These are phyloP conservation scores for Drosophila algonquin DNA, from an alignment of 2,888 invertebrate genomes.

Conservation along the genomic window DNA sequence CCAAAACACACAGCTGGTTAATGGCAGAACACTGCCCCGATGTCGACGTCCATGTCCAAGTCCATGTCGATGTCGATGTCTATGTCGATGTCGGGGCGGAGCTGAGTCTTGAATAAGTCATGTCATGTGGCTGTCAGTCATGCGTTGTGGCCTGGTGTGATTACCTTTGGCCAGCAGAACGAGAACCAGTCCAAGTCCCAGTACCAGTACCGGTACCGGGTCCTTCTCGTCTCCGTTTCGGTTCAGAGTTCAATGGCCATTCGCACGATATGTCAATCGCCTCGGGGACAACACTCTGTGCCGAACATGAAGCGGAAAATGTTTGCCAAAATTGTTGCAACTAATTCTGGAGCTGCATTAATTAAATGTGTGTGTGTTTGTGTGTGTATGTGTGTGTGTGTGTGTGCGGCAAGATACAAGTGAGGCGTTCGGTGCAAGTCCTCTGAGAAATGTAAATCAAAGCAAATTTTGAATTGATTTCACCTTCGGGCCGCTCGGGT, in stretches of 20 bases:
- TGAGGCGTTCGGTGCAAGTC: too few species aligned
- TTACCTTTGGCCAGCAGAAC: conserved; percentile 47
- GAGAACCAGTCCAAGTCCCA: too few species aligned
- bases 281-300: conserved; percentile 18
- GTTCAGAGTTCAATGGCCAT: conserved; percentile 49
- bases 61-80: neutral
- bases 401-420: too few species aligned
- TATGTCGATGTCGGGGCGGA: neutral
- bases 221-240: conserved; percentile 15
- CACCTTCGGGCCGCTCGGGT: neutral
- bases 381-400: too few species aligned
- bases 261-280: conserved; percentile 55
- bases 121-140: conserved; percentile 18
- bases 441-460: conserved; percentile 10
- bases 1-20: conserved; percentile 32
- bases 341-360: conserved; percentile 52
- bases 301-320: conserved; percentile 33
- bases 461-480: neutral
- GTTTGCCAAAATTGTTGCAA: conserved; percentile 47
- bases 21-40: conserved; percentile 25
- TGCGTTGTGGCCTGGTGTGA: conserved; percentile 50
- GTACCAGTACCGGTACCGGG: neutral
- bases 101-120: conserved; percentile 47
- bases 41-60: neutral
- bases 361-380: conserved; percentile 43